These are phyloP conservation scores for Sebastes hopkinsi DNA, from an alignment of 2,797 vertebrate species.

Conservation along the genomic window DNA sequence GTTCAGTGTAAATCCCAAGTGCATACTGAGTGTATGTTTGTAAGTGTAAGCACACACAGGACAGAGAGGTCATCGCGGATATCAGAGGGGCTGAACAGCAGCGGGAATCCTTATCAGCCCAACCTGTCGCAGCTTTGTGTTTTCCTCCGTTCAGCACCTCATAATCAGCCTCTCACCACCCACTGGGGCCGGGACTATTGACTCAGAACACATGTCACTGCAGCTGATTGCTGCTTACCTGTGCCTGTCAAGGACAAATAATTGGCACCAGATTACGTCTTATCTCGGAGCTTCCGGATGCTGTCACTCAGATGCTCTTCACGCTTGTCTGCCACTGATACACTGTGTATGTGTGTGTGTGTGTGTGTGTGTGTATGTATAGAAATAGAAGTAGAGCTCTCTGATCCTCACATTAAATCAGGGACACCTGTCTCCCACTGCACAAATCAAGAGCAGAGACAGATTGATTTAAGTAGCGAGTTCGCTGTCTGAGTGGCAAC, in stretches of 20 bases:
- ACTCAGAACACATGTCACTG: slow-evolving; percentile 74
- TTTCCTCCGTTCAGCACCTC: slow-evolving; percentile 58
- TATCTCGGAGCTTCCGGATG: slow-evolving; percentile 75
- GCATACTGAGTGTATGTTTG: slow-evolving; percentile 19
- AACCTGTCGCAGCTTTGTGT: slow-evolving; percentile 46
- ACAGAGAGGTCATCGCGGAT: slow-evolving; percentile 63
- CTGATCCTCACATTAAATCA: slow-evolving; percentile 70
- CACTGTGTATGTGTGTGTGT: slow-evolving; percentile 18
- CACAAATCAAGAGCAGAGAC: slow-evolving; percentile 55
- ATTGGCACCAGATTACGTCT: slow-evolving; percentile 81
- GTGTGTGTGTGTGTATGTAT: slow-evolving; percentile 10
- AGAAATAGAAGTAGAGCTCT: slow-evolving; percentile 48
- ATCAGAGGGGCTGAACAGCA: slow-evolving; percentile 28
- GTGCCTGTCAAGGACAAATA: slow-evolving; percentile 77
- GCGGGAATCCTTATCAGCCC: slow-evolving; percentile 54
- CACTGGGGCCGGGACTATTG: slow-evolving; percentile 63
- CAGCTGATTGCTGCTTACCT: slow-evolving; percentile 76
- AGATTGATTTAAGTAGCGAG: slow-evolving; percentile 70
- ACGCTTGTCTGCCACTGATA: slow-evolving; percentile 60
- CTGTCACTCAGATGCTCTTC: slow-evolving; percentile 78
- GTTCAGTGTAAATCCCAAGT: not conserved
- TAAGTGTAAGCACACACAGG: not conserved
- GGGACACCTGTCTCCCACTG: slow-evolving; percentile 66
- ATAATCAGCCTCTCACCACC: slow-evolving; percentile 63
- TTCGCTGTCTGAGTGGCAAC: slow-evolving; percentile 64